Percentiles rank a stretch among this genome's conserved stretches.
phyloP scores from a whole-genome alignment of 2,797 vertebrate species.

The Eidolon dupreanum region DNA sequence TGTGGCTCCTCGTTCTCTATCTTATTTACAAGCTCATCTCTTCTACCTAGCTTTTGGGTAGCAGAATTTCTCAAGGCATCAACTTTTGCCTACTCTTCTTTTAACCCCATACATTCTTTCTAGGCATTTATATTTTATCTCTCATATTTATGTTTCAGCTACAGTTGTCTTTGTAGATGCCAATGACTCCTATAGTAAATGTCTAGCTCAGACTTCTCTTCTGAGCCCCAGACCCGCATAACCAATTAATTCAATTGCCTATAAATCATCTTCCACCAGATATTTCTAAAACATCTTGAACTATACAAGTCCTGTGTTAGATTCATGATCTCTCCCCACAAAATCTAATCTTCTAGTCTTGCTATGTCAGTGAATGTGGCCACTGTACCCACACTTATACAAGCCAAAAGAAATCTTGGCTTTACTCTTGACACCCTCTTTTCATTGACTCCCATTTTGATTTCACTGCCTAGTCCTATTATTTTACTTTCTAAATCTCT shows the following conservation, averaged over 20 bases:
- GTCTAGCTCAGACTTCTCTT: background rate
- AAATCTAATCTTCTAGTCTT: background rate
- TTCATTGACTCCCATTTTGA: background rate
- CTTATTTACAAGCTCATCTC: background rate
- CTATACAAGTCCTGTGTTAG: background rate
- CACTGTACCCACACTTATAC: background rate
- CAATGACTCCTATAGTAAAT: background rate
- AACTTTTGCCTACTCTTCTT: background rate
- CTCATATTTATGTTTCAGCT: background rate
- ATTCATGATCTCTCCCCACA: background rate
- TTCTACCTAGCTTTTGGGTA: background rate
- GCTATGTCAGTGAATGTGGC: background rate
- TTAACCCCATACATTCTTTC: background rate
- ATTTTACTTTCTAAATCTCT: background rate
- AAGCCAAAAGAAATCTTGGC: background rate
- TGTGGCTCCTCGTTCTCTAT: background rate
- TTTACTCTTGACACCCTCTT: background rate
- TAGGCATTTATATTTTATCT: background rate
- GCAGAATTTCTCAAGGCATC: background rate
- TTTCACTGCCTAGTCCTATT: background rate
- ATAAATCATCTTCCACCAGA: background rate
- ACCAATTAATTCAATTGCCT: background rate
- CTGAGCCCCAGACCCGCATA: background rate
- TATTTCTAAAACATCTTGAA: background rate
- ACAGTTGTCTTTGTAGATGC: background rate